These are phyloP conservation scores for Ormyrus rosae DNA, from an alignment of 2,888 invertebrate species.

Conservation along the genomic window DNA sequence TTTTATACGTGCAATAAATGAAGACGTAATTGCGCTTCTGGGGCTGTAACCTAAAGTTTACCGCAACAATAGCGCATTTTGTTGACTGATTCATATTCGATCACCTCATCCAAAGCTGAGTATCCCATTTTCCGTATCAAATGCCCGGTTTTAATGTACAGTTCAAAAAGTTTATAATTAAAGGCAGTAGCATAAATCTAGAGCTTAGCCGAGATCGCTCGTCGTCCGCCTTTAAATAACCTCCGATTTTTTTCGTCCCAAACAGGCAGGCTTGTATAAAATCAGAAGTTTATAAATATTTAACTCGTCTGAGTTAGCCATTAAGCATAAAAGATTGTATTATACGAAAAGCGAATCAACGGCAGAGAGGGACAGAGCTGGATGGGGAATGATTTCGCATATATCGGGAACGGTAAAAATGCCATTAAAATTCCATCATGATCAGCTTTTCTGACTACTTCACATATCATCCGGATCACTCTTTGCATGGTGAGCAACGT, in stretches of 20 bases:
- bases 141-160: no score
- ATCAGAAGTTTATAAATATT: constrained; percentile 12
- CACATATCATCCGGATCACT: constrained; percentile 56
- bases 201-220: neutral
- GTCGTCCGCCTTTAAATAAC: neutral
- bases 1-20: constrained; percentile 14
- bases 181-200: neutral
- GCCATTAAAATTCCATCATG: constrained; percentile 71
- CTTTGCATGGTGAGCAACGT: constrained; percentile 52
- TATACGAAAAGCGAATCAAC: constrained; percentile 10
- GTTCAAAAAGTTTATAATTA: neutral
- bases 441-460: constrained; percentile 61
- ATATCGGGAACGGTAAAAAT: constrained; percentile 63
- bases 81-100: constrained; percentile 2
- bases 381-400: constrained; percentile 63
- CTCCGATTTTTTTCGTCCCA: neutral
- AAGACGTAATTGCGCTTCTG: constrained; percentile 2
- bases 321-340: neutral
- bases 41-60: constrained; percentile 8
- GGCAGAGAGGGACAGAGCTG: constrained; percentile 8
- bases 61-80: constrained; percentile 19
- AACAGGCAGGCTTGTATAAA: neutral
- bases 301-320: neutral
- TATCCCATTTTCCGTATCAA: no score
- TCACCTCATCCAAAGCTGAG: neutral